Conservation (phyloP, 2,113 vertebrate genomes). For the Pluvialis apricaria region DNA sequence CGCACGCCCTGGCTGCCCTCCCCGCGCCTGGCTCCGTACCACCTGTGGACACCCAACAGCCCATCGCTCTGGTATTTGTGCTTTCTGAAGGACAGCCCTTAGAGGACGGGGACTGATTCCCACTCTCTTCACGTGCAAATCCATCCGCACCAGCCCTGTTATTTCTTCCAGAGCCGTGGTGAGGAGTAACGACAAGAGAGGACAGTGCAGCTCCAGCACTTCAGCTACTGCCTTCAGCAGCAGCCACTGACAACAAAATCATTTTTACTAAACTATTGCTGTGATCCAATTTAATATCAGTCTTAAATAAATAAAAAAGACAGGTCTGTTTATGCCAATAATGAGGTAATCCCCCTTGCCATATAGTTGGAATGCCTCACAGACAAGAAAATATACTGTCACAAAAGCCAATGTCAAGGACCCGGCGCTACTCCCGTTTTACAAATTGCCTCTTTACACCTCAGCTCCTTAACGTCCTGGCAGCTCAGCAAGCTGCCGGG, state of each 20-base stretch:
- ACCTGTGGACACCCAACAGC: fast-evolving
- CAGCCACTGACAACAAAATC: neutral
- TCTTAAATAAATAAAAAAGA: neutral
- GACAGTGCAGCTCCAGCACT: neutral
- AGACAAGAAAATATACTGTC: neutral
- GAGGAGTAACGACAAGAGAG: neutral
- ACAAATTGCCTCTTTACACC: neutral
- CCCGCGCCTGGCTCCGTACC: neutral
- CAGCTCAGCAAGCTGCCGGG: neutral
- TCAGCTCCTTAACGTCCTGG: neutral
- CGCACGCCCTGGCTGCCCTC: neutral
- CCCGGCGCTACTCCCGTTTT: neutral
- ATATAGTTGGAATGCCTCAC: neutral
- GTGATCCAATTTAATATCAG: neutral
- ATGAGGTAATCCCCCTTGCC: neutral
- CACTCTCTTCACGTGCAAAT: neutral
- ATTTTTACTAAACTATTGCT: neutral
- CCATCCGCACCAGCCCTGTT: neutral
- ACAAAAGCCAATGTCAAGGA: neutral
- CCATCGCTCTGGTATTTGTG: fast-evolving
- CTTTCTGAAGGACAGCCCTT: neutral
- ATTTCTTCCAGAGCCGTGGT: neutral
- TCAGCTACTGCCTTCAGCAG: neutral
- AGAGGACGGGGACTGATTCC: neutral
- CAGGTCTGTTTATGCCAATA: neutral